phyloP scores from a whole-genome alignment of 1,140 invertebrate genomes.

The Zaprionus ghesquierei region DNA sequence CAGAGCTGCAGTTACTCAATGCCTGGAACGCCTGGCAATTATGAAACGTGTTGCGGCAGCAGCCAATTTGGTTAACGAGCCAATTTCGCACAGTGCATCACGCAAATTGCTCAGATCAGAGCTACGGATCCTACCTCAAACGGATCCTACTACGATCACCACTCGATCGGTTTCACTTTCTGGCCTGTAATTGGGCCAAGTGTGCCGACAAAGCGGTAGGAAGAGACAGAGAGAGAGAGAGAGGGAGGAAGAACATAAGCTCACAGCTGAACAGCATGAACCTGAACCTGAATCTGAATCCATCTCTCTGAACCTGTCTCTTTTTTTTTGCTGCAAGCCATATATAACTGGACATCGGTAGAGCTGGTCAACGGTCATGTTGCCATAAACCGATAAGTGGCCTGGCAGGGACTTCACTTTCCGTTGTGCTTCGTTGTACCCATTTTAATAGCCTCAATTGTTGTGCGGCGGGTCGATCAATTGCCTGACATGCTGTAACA shows the following conservation, averaged over 20 bases:
- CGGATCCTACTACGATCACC: conserved; percentile 23
- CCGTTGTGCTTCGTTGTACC: conserved; percentile 55
- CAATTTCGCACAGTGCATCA: conserved; percentile 52
- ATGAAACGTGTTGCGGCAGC: conserved; percentile 52
- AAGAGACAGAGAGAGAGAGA: conserved; percentile 14
- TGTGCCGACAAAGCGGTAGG: conserved; percentile 26
- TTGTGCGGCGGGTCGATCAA: conserved; percentile 26
- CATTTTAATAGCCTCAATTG: conserved; percentile 64
- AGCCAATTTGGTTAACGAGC: conserved; percentile 75
- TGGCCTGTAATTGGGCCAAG: conserved; percentile 72
- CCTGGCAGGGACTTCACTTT: conserved; percentile 46
- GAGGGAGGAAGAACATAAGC: conserved; percentile 34
- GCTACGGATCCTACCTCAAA: too few species aligned
- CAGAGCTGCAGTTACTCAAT: conserved; percentile 59
- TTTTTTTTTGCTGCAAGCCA: background rate
- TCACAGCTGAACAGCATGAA: conserved; percentile 11
- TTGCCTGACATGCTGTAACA: conserved; percentile 56
- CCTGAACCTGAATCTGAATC: conserved; percentile 1
- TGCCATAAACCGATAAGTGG: conserved; percentile 7
- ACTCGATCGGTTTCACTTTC: conserved; percentile 67
- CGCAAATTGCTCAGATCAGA: conserved; percentile 40
- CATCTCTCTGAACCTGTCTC: background rate
- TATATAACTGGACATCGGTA: conserved; percentile 2
- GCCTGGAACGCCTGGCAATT: conserved; percentile 27
- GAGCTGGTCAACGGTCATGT: conserved; percentile 9